Evolutionary conservation across 2,888 invertebrate genomes (phyloP).

Genomic region (Spisula subtruncata): DNA sequence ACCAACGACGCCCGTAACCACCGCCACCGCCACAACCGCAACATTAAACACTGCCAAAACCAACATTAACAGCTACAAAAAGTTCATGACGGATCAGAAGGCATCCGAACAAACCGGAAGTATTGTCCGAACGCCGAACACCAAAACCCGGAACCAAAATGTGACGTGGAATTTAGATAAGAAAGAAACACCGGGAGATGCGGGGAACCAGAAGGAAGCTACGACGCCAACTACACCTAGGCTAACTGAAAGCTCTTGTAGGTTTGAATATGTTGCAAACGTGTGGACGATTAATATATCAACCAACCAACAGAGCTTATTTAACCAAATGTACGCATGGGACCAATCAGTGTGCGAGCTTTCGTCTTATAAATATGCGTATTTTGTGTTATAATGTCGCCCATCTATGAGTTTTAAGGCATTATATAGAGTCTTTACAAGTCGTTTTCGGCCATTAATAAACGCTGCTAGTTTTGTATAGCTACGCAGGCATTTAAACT

Average conservation of each 20-base stretch:
- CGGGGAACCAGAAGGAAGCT: constrained; percentile 5
- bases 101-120: not conserved
- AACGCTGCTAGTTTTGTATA: no score
- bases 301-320: not conserved
- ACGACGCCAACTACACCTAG: constrained; percentile 9
- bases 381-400: not conserved
- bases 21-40: not conserved
- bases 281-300: not conserved
- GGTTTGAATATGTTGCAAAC: constrained; percentile 34
- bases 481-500: no score
- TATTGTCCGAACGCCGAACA: not conserved
- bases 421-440: no score
- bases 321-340: not conserved
- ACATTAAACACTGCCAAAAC: not conserved
- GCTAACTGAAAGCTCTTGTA: constrained; percentile 64
- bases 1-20: not conserved
- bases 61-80: not conserved
- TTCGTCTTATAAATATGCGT: not conserved
- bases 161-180: constrained; percentile 44
- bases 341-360: not conserved
- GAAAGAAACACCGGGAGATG: constrained; percentile 1
- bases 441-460: no score
- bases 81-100: not conserved
- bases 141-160: constrained; percentile 30
- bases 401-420: no score